Evolutionary conservation across 2,888 invertebrate genomes (phyloP).

Genomic region (Gonocerus acuteangulatus): DNA sequence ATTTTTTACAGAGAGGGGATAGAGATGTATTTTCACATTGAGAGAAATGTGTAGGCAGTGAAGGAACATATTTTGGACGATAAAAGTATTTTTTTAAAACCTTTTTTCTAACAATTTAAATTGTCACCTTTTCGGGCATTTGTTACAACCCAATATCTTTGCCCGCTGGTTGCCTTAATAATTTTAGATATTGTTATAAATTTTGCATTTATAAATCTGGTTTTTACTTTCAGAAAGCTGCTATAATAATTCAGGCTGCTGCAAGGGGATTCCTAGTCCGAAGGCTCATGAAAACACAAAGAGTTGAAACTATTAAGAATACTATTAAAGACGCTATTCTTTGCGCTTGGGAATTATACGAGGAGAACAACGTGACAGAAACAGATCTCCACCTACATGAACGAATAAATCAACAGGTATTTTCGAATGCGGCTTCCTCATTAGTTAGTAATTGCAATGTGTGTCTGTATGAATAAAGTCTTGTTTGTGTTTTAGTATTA

Average conservation of each 20-base stretch:
- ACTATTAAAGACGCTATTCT: slow-evolving; percentile 70
- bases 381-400: slow-evolving; percentile 42
- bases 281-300: slow-evolving; percentile 69
- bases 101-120: too few relatives aligned
- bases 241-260: slow-evolving; percentile 58
- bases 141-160: too few relatives aligned
- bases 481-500: background rate
- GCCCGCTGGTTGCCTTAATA: too few relatives aligned
- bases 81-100: too few relatives aligned
- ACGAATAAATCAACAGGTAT: slow-evolving; percentile 38
- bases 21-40: too few relatives aligned
- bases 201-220: too few relatives aligned
- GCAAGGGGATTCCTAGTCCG: slow-evolving; percentile 73
- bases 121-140: too few relatives aligned
- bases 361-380: slow-evolving; percentile 52
- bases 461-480: background rate
- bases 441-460: background rate
- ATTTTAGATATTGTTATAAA: too few relatives aligned
- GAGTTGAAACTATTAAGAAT: slow-evolving; percentile 68
- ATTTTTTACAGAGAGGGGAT: too few relatives aligned
- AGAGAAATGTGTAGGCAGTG: too few relatives aligned
- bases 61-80: too few relatives aligned
- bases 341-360: slow-evolving; percentile 67
- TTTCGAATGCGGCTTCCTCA: too few relatives aligned
- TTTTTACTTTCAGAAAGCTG: slow-evolving; percentile 49